Evolutionary conservation across 2,888 invertebrate species (phyloP).

Genomic region (Ochropleura plecta): DNA sequence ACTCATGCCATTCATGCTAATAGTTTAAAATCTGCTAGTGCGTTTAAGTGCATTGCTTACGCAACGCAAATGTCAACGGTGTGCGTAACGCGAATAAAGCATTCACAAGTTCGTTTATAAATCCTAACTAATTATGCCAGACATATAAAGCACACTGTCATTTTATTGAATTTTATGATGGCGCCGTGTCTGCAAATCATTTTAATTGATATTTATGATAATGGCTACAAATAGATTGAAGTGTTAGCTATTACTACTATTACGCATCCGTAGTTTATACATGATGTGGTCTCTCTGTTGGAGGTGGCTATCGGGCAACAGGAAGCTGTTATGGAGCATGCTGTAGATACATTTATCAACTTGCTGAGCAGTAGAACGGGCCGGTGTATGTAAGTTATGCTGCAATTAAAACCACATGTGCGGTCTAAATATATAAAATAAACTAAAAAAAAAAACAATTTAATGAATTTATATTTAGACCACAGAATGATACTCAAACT

Average conservation of each 20-base stretch:
- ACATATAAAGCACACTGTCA: constrained; percentile 7
- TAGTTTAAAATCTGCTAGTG: not conserved
- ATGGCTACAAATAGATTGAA: constrained; percentile 18
- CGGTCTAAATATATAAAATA: too few species aligned
- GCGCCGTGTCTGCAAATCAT: constrained; percentile 25
- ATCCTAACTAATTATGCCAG: not conserved
- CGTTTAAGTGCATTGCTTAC: not conserved
- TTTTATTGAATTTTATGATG: constrained; percentile 42
- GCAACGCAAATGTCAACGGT: not conserved
- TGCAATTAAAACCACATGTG: constrained; percentile 11
- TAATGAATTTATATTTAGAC: not conserved
- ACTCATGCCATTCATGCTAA: not conserved
- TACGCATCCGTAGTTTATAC: constrained; percentile 15
- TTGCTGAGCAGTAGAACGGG: constrained; percentile 10
- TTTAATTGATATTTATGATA: constrained; percentile 25
- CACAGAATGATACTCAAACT: too few species aligned
- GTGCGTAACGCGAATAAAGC: not conserved
- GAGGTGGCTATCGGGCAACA: not conserved
- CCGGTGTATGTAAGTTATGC: constrained; percentile 15
- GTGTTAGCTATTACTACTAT: constrained; percentile 12
- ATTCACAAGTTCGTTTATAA: not conserved
- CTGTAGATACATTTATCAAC: constrained; percentile 31
- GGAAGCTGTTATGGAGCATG: constrained; percentile 11
- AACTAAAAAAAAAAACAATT: not conserved
- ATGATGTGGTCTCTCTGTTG: constrained; percentile 11